These are phyloP conservation scores for Ammodytes marinus DNA, from an alignment of 2,113 vertebrate genomes.

Conservation along the genomic window DNA sequence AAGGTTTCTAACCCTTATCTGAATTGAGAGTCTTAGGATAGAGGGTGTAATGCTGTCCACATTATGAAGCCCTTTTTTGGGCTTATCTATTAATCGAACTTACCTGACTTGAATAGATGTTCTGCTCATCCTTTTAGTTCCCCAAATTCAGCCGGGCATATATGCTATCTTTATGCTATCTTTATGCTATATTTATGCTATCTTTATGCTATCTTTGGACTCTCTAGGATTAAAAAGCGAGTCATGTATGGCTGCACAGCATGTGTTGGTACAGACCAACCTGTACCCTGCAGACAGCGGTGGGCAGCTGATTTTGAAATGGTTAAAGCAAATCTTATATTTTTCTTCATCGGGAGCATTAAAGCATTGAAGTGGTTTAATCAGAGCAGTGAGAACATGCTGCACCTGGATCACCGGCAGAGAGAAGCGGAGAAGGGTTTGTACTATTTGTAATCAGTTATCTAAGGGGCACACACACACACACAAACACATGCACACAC, in stretches of 20 bases:
- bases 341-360: too few relatives aligned
- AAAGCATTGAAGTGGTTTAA: slow-evolving; percentile 7
- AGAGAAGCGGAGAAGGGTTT: slow-evolving; percentile 4
- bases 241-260: not conserved
- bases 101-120: not conserved
- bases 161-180: not conserved
- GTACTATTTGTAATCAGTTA: slow-evolving; percentile 59
- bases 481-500: slow-evolving; percentile 7
- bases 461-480: slow-evolving; percentile 41
- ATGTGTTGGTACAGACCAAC: not conserved
- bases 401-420: slow-evolving; percentile 51
- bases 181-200: not conserved
- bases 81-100: not conserved
- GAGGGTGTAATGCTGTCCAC: not conserved
- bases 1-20: too few relatives aligned
- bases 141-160: not conserved
- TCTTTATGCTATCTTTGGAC: not conserved
- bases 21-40: not conserved
- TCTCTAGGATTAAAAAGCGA: not conserved
- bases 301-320: not conserved
- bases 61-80: not conserved
- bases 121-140: not conserved
- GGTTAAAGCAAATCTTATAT: not conserved
- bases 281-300: not conserved
- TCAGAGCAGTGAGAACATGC: slow-evolving; percentile 28